phyloP scores from a whole-genome alignment of 1,140 invertebrate species.

The Paralvinella palmiformis region DNA sequence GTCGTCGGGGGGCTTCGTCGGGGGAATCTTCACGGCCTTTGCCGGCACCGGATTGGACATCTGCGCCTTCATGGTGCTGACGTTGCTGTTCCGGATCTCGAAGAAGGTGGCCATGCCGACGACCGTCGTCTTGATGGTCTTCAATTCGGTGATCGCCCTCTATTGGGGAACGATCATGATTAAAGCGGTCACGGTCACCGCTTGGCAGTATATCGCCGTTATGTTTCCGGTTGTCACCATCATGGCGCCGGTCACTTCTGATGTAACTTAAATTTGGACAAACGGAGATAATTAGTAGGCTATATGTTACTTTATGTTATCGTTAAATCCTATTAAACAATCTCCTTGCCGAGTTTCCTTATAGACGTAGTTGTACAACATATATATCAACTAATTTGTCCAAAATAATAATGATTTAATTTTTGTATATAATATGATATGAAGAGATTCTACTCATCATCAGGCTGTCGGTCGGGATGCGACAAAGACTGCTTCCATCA shows the following conservation, averaged over 20 bases:
- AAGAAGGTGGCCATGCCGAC: constrained; percentile 42
- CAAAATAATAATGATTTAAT: too few species aligned
- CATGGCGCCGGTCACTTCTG: background rate
- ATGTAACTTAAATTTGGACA: too few species aligned
- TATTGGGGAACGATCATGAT: constrained; percentile 40
- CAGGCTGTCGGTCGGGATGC: too few species aligned
- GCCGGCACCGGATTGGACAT: constrained; percentile 35
- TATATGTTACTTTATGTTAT: too few species aligned
- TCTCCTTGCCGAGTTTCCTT: too few species aligned
- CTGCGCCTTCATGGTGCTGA: constrained; percentile 35
- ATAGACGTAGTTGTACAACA: too few species aligned
- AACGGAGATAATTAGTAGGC: too few species aligned
- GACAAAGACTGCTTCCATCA: too few species aligned
- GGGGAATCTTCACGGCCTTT: constrained; percentile 36
- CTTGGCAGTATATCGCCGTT: constrained; percentile 36
- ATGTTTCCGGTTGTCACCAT: constrained; percentile 30
- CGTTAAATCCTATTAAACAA: too few species aligned
- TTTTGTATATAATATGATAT: too few species aligned
- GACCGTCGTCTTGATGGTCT: constrained; percentile 35
- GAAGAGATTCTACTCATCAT: too few species aligned
- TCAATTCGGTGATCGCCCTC: constrained; percentile 31
- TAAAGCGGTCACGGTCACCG: constrained; percentile 26
- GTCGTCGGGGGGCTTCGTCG: constrained; percentile 30
- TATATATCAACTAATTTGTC: too few species aligned
- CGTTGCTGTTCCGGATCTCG: constrained; percentile 36